phyloP scores from a whole-genome alignment of 2,113 vertebrate species.

The Sceloporus tristichus region DNA sequence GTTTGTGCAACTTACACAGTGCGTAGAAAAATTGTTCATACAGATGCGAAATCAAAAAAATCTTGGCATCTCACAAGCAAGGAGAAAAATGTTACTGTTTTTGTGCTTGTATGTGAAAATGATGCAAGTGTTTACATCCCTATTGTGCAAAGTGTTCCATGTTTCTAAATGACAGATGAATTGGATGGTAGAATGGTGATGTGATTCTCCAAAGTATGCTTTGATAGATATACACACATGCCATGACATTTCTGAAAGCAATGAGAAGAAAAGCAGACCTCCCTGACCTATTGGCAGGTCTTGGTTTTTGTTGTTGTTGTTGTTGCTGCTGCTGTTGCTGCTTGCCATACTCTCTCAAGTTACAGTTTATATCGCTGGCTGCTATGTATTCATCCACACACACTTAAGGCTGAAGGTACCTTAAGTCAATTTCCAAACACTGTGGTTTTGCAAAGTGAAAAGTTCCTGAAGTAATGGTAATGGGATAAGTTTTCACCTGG shows the following conservation, averaged over 20 bases:
- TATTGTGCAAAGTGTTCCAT: too few relatives aligned
- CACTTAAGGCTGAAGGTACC: too few relatives aligned
- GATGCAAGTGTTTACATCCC: too few relatives aligned
- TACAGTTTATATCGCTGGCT: neutral
- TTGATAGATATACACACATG: neutral
- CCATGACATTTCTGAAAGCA: neutral
- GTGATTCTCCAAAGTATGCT: too few relatives aligned
- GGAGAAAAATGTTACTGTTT: too few relatives aligned
- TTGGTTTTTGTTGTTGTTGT: neutral
- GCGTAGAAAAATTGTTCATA: too few relatives aligned
- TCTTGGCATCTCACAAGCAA: too few relatives aligned
- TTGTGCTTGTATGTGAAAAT: too few relatives aligned
- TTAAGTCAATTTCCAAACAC: neutral
- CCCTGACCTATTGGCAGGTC: neutral
- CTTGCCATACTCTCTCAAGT: neutral
- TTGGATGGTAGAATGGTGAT: neutral
- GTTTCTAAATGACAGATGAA: neutral
- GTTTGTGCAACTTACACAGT: too few relatives aligned
- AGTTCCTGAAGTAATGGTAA: neutral
- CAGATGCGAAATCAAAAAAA: too few relatives aligned
- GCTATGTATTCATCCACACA: neutral
- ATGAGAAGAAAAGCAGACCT: neutral
- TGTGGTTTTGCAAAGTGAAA: neutral
- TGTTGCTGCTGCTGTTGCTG: too few relatives aligned
- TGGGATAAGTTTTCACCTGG: neutral